These are phyloP conservation scores for Drosophila nasuta DNA, from an alignment of 1,140 invertebrate genomes.

Conservation along the genomic window DNA sequence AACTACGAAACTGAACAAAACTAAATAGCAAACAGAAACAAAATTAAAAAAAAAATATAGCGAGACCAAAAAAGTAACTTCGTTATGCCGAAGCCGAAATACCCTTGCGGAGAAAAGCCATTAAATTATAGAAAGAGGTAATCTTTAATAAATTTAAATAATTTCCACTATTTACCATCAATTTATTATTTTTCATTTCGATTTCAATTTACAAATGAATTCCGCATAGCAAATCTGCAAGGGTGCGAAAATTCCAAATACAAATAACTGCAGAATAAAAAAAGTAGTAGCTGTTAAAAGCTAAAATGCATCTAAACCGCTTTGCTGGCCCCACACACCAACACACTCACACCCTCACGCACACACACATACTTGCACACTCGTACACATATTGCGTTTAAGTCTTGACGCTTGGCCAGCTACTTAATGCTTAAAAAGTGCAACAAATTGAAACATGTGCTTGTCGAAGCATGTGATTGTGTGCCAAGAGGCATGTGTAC, in stretches of 20 bases:
- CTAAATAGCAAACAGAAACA: conserved; percentile 40
- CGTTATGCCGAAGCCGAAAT: conserved; percentile 18
- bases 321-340: conserved; percentile 59
- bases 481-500: conserved; percentile 47
- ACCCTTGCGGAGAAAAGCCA: conserved; percentile 21
- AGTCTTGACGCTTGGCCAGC: conserved; percentile 58
- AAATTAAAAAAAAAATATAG: conserved; percentile 23
- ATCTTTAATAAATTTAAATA: not conserved
- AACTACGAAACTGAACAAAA: conserved; percentile 56
- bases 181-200: too few species aligned
- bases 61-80: not conserved
- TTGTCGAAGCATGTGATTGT: conserved; percentile 83
- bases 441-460: conserved; percentile 84
- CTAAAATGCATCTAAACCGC: conserved; percentile 77
- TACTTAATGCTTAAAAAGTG: conserved; percentile 81
- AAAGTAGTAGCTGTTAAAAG: conserved; percentile 72
- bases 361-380: conserved; percentile 20
- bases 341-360: conserved; percentile 11
- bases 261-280: conserved; percentile 55
- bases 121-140: not conserved
- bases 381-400: conserved; percentile 51
- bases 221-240: conserved; percentile 9
- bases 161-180: not conserved
- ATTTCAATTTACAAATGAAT: not conserved
- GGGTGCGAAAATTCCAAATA: conserved; percentile 36